These are phyloP conservation scores for Galago senegalensis DNA, from an alignment of 2,797 vertebrate genomes.

Conservation along the genomic window DNA sequence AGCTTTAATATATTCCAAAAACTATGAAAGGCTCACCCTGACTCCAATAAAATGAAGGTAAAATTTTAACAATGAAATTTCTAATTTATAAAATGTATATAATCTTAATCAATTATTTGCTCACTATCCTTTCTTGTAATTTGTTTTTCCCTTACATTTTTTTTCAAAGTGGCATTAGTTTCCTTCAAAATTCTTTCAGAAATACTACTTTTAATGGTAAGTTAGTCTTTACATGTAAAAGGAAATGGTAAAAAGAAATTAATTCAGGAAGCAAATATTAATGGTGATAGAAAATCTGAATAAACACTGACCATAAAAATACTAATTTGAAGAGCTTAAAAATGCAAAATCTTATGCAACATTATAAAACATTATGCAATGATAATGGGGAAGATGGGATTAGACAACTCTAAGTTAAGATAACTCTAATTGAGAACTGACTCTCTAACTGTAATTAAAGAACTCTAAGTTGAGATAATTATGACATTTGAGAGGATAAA, in stretches of 20 bases:
- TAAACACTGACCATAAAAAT: constrained; percentile 4
- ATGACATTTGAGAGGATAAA: neutral
- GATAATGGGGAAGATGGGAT: neutral
- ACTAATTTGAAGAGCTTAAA: neutral
- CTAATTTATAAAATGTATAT: neutral
- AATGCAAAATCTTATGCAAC: neutral
- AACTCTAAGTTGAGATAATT: neutral
- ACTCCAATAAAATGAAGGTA: neutral
- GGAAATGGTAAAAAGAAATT: neutral
- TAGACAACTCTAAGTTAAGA: neutral
- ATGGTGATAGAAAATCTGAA: neutral
- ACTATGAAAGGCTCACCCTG: neutral
- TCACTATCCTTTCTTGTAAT: neutral
- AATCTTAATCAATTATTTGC: neutral
- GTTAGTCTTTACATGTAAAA: neutral
- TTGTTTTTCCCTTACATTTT: neutral
- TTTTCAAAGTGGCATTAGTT: neutral
- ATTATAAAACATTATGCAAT: neutral
- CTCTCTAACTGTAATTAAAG: no score
- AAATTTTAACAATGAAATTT: neutral
- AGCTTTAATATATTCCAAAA: neutral
- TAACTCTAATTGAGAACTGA: neutral
- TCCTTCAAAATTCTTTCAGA: neutral
- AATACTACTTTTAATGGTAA: neutral
- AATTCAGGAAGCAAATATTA: constrained; percentile 20